Evolutionary conservation across 1,140 invertebrate species (phyloP), one percentile per base, ranked within the genome.

Genomic region (Globodera ellingtonae): DNA sequence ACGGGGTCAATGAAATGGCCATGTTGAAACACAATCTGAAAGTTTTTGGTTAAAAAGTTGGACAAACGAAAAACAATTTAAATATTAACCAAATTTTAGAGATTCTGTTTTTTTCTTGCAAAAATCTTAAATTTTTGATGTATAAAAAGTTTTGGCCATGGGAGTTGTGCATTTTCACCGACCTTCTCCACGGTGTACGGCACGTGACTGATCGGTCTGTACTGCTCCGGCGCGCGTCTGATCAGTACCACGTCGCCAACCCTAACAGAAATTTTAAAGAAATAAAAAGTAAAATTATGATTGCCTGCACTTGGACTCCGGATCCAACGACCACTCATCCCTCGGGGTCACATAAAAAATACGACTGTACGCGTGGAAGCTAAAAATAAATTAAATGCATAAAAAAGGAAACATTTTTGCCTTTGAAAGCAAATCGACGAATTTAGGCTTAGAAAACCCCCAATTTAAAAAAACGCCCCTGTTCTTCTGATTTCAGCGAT

Each of bases 311-410:
- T 78, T 62, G n/a, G 48, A 62, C 52, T 78, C 69, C 15, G 62
- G 73, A 72, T 87, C 86, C 5, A 89, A 72, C 10, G 86, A 87
- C 87, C 87, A 87, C 13, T 84, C 83, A 79, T 87, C 84, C 18
- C 77, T 77, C 4, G 74, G 81, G 44, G 67, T 71, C 35, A 81
- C 77, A 74, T 79, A 87, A 66, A 86, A 87, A 13, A 82, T 85
- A 18, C 86, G 82, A 6, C 83, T 79, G 75, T 86, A 84, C 21
- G 73, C 77, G 72, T 84, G 87, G 86, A 85, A 87, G 44, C 85
- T 74, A 6, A 59, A 59, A 62, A 62, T 18, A 18, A 62, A 15
- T 59, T 13, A 62, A 15, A 52, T 52, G 52, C 35, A 35, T 35
- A 35, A 50, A 75, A 52, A 56, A 46, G 8, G 46, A 74, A 74